Conservation (phyloP, 2,888 invertebrate genomes). For the Macaria notata region DNA sequence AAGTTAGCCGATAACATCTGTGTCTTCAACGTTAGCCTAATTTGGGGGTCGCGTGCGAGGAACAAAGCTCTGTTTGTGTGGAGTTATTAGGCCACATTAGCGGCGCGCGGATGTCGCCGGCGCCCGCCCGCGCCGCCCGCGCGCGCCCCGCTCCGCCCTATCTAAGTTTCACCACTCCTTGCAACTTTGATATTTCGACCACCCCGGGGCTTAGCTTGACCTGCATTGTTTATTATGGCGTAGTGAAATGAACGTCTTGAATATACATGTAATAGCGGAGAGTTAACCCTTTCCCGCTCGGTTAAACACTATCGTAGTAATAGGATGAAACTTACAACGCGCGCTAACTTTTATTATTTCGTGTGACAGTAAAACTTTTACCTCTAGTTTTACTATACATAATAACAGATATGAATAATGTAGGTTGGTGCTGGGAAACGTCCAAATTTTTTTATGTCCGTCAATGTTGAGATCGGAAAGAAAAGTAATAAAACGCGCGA, state of each 20-base stretch:
- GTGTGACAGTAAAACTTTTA: slow-evolving; percentile 23
- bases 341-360: slow-evolving; percentile 11
- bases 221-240: slow-evolving; percentile 38
- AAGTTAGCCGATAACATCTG: slow-evolving; percentile 21
- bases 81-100: slow-evolving; percentile 40
- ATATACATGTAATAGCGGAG: neutral
- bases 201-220: slow-evolving; percentile 30
- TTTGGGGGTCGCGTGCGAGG: slow-evolving; percentile 52
- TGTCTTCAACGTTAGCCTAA: slow-evolving; percentile 31
- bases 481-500: slow-evolving; percentile 63
- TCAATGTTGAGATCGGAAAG: slow-evolving; percentile 52
- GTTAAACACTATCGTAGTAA: too few relatives aligned
- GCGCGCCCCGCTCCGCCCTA: slow-evolving; percentile 20
- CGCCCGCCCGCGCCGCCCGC: neutral
- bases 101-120: slow-evolving; percentile 46
- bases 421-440: slow-evolving; percentile 38
- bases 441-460: slow-evolving; percentile 46
- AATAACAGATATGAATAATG: slow-evolving; percentile 40
- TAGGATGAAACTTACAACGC: slow-evolving; percentile 2
- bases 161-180: slow-evolving; percentile 36
- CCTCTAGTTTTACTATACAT: slow-evolving; percentile 27
- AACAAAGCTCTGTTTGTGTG: slow-evolving; percentile 57
- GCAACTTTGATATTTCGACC: slow-evolving; percentile 45
- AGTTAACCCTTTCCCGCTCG: neutral
- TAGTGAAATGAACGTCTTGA: slow-evolving; percentile 5